These are phyloP conservation scores for Antechinus stuartii DNA, from an alignment of 2,113 vertebrate species.

Conservation along the genomic window DNA sequence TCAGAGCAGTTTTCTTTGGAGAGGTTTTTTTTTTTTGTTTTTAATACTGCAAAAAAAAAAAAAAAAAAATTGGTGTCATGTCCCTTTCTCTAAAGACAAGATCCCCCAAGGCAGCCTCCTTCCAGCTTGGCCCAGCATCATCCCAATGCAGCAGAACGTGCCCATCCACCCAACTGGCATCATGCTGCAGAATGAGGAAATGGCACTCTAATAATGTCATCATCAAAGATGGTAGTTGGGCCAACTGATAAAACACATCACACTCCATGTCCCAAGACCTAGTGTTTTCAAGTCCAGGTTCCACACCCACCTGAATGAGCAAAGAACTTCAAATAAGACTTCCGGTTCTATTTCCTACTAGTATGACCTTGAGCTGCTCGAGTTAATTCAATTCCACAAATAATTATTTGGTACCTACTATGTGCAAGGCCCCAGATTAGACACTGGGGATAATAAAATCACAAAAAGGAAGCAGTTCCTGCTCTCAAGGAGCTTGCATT, in stretches of 20 bases:
- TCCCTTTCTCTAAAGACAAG: conserved; percentile 12
- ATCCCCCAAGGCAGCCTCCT: conserved; percentile 15
- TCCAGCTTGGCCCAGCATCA: background rate
- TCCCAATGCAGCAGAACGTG: background rate
- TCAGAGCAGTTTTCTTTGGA: conserved; percentile 8
- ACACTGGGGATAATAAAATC: background rate
- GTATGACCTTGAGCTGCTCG: background rate
- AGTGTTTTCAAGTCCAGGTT: background rate
- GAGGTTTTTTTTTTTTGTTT: background rate
- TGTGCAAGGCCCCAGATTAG: background rate
- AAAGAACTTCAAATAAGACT: background rate
- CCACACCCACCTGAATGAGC: background rate
- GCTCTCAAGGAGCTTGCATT: background rate
- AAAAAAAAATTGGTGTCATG: conserved; percentile 5
- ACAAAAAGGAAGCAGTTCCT: background rate
- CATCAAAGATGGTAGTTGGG: background rate
- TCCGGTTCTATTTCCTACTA: background rate
- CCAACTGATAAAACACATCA: background rate
- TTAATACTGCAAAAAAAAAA: background rate
- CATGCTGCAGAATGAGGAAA: background rate
- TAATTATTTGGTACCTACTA: background rate
- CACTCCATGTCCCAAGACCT: background rate
- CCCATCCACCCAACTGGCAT: background rate
- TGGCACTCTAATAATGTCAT: background rate
- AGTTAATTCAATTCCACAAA: background rate